Evolutionary conservation across 2,797 vertebrate species (phyloP), one percentile per base, ranked within the genome.

Genomic region (Coluber constrictor): DNA sequence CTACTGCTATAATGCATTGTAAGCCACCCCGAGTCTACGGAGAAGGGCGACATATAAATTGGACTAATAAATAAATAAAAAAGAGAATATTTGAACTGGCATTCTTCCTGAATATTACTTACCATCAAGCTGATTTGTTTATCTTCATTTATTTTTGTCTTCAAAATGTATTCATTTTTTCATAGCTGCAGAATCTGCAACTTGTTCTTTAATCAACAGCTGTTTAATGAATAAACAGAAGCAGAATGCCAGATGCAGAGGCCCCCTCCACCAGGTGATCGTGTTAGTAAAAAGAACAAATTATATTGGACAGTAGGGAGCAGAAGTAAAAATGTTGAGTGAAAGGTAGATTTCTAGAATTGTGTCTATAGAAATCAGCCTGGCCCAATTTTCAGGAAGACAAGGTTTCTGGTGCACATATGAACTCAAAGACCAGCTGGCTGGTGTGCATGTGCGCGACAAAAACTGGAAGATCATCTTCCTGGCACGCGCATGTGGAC

Each of bases 171-270:
- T 88, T 61, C 60, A 20, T 54, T 86, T 93, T 60, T 86, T 89
- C 88, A 94, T 91, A 90, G 0, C 1, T 32, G 91, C 15, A 55
- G 60, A 95, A 95, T 25, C 1, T 16, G 90, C 92, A 93, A 92
- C 8, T 90, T 7, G 23, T 90, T 86, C 88, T 0, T 1, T 2
- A 1, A 56, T 83, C 0, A 1, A 9, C 2, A 95, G 61, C 37
- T 95, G 60, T 88, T 95, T 93, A 89, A 94, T 25, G 60, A 95
- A 47, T 66, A 0, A 95, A 93, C 83, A 23, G n/a, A 61, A 95
- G 86, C 60, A 92, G 18, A 93, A 93, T 47, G 59, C 70, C 91
- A 86, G 25, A 86, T 23, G 92, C 61, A 66, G 32, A 91, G 3
- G 3, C 54, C 55, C 55, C 55, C 13, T 10, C 54, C 10, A n/a